phyloP scores from a whole-genome alignment of 1,140 invertebrate genomes.

The Contarinia nasturtii region DNA sequence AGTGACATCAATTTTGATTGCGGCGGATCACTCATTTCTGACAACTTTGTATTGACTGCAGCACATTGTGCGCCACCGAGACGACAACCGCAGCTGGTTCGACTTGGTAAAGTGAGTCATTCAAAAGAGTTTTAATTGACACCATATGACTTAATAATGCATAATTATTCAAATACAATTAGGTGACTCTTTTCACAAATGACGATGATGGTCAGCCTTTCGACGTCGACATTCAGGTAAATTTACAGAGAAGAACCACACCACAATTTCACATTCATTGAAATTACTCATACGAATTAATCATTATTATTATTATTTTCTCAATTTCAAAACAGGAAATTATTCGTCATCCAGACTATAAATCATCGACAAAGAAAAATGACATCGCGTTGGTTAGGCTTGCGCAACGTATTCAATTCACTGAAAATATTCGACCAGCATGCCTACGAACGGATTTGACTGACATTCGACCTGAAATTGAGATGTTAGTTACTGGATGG shows the following conservation, averaged over 20 bases:
- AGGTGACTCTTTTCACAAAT: background rate
- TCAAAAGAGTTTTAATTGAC: background rate
- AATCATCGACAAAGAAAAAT: background rate
- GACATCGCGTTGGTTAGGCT: background rate
- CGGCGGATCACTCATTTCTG: conserved; percentile 24
- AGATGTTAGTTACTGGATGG: too few species aligned
- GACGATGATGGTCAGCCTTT: background rate
- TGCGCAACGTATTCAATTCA: background rate
- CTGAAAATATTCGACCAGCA: conserved; percentile 16
- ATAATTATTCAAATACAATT: background rate
- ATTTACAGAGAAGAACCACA: too few species aligned
- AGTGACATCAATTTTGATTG: conserved; percentile 9
- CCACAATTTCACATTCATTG: too few species aligned
- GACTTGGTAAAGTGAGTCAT: conserved; percentile 13
- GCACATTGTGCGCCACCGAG: conserved; percentile 24
- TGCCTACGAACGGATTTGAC: conserved; percentile 9
- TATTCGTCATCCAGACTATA: background rate
- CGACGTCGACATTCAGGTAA: too few species aligned
- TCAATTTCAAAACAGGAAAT: background rate
- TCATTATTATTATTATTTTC: too few species aligned
- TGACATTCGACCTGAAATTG: too few species aligned
- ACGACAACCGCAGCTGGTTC: conserved; percentile 18
- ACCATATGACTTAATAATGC: background rate
- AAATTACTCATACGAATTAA: too few species aligned
- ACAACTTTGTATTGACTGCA: conserved; percentile 23